Evolutionary conservation across 2,888 invertebrate genomes (phyloP), one percentile per base, ranked within the genome.

Genomic region (Clivina fossor): DNA sequence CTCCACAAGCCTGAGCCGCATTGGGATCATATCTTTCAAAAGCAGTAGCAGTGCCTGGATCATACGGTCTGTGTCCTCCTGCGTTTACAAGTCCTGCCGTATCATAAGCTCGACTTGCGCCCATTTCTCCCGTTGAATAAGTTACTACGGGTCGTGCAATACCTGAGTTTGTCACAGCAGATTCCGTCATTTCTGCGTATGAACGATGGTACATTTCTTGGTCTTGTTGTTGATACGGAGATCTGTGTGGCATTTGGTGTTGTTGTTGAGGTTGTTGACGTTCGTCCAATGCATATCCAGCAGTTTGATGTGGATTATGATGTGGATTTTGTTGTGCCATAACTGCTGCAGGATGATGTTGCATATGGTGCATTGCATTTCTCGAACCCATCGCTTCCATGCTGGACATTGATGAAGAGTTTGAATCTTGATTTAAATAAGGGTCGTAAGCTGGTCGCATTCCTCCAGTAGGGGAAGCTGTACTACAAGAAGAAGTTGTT

Each of bases 371-470:
- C 56, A 71, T 69, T 54, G 73, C 66, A 4, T 72, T 66, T 51
- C 74, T 65, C 2, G 73, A 68, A 46, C 71, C 71, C 66, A 76
- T 73, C n/a, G 84, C 80, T 69, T 88, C 88, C 83, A 87, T 85
- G 66, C 83, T 84, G 3, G 81, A 82, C 76, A 82, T 76, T 24
- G 82, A 82, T 2, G 82, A 88, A 63, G 82, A 82, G 65, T 82
- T 83, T 59, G 88, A 87, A 74, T 88, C 88, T 76, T 82, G 82
- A 66, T 80, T 83, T 63, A 81, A 69, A 67, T 83, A 83, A 1
- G 80, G 82, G 74, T 85, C 86, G 78, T 80, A 81, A 2, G 75
- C 72, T 18, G 75, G 72, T 35, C 78, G 68, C 44, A 75, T 72
- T 2, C 76, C 73, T 63, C 77, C 79, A 63, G 76, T 75, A 1